Percentiles rank a stretch among this genome's conserved stretches.
phyloP scores from a whole-genome alignment of 2,797 vertebrate species.

The Coluber constrictor region DNA sequence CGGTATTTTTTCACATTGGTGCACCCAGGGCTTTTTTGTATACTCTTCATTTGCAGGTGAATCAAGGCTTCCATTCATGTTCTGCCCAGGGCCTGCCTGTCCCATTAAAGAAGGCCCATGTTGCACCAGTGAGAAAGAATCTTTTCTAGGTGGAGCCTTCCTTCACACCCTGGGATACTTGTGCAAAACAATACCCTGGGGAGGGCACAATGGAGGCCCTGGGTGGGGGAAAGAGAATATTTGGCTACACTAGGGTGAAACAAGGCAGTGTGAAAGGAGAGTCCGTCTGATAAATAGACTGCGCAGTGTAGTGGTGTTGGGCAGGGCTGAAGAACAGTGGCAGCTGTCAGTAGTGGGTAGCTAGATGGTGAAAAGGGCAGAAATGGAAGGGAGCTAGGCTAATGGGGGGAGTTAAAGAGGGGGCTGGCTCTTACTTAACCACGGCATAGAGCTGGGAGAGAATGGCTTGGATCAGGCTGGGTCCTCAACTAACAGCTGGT shows the following conservation, averaged over 20 bases:
- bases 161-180: not conserved
- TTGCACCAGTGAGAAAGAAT: not conserved
- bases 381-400: not conserved
- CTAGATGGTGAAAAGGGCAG: not conserved
- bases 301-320: not conserved
- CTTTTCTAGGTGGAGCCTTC: not conserved
- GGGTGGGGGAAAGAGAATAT: not conserved
- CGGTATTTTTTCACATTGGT: not conserved
- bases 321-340: not conserved
- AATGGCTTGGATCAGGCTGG: not conserved
- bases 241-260: not conserved
- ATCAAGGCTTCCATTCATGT: not conserved
- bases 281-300: not conserved
- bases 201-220: not conserved
- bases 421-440: not conserved
- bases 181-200: not conserved
- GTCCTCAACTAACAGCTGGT: not conserved
- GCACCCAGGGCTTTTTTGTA: not conserved
- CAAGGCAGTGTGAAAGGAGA: not conserved
- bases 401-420: not conserved
- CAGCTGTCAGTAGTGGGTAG: not conserved
- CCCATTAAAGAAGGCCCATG: not conserved
- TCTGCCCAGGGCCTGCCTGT: not conserved
- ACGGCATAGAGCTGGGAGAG: not conserved
- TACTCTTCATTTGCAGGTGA: not conserved